phyloP scores from a whole-genome alignment of 2,797 vertebrate genomes.

The Sebastiscus albofasciatus region DNA sequence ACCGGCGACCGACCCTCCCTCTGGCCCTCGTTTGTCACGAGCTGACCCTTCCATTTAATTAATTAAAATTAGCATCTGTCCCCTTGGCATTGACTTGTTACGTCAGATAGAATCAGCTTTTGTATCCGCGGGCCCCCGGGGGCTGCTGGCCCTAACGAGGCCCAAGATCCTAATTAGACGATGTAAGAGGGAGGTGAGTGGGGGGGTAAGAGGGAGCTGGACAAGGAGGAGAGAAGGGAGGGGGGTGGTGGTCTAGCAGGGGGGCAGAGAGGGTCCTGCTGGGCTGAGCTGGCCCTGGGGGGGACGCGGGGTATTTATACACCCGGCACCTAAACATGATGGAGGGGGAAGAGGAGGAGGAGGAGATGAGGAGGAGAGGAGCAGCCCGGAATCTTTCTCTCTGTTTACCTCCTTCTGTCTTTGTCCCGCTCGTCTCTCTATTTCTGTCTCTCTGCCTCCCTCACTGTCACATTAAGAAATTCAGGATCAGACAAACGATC shows the following conservation, averaged over 20 bases:
- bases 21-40: constrained; percentile 77
- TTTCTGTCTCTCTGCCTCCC: constrained; percentile 30
- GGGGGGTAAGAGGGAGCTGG: constrained; percentile 47
- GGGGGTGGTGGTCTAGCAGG: constrained; percentile 24
- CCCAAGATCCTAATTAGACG: constrained; percentile 85
- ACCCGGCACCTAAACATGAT: constrained; percentile 71
- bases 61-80: constrained; percentile 88
- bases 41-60: constrained; percentile 85
- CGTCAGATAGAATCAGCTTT: constrained; percentile 87
- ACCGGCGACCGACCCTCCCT: constrained; percentile 57
- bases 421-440: constrained; percentile 13
- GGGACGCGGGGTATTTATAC: constrained; percentile 78
- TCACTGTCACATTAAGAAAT: constrained; percentile 14
- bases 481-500: constrained; percentile 9
- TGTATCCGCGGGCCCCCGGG: constrained; percentile 72
- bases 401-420: constrained; percentile 46
- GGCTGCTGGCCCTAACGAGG: constrained; percentile 81
- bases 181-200: constrained; percentile 49
- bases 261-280: constrained; percentile 74
- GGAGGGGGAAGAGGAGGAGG: constrained; percentile 30
- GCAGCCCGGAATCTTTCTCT: constrained; percentile 57
- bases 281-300: constrained; percentile 67
- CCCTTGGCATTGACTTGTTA: constrained; percentile 87
- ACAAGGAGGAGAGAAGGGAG: constrained; percentile 48
- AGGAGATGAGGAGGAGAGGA: constrained; percentile 9